Base-by-base conservation (phyloP, 2,113 vertebrate genomes). In the Rhea americana region DNA sequence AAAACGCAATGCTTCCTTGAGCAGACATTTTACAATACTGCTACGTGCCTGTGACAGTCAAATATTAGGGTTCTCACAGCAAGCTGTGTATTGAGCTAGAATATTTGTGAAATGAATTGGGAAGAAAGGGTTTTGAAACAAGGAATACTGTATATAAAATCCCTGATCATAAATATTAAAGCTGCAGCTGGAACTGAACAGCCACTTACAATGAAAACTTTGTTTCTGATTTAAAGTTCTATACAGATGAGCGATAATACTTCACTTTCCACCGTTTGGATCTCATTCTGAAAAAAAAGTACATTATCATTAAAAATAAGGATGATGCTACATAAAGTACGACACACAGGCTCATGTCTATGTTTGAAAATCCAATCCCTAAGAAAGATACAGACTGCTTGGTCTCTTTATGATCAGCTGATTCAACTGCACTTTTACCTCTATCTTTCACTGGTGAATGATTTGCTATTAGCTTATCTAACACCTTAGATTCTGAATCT, bases 321-420 rank as follows among this genome's bases (percentile, higher is more conserved):
- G 98, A 99, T 1, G 99, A 99, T 51, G 97, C 97, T 25, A 98
- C 96, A 4, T 99, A 99, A 2, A 99, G 98, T 15, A 99, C 85
- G 72, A 99, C 98, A 26, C 99, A 99, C 5, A 99, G 98, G 90
- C 99, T 99, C 99, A 99, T 99, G 98, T 99, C 99, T 45, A 99
- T 91, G 71, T 98, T 98, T 91, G 98, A 99, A 88, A 99, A 99
- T 11, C 99, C 99, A 20, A 97, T 87, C 15, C 98, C 98, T 0
- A 99, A 85, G 68, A 98, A 97, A 30, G 98, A 98, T 21, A 97
- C 90, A 0, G 98, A 97, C 8, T 93, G 96, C 84, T 96, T 96
- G 1, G 21, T 50, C 41, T 97, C 97, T 53, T 82, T n/a, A 5
- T 32, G 91, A 26, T 13, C 41, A 1, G 5, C 32, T 0, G 86